Conservation (phyloP, 2,888 invertebrate genomes). For the Masnerella sp. region DNA sequence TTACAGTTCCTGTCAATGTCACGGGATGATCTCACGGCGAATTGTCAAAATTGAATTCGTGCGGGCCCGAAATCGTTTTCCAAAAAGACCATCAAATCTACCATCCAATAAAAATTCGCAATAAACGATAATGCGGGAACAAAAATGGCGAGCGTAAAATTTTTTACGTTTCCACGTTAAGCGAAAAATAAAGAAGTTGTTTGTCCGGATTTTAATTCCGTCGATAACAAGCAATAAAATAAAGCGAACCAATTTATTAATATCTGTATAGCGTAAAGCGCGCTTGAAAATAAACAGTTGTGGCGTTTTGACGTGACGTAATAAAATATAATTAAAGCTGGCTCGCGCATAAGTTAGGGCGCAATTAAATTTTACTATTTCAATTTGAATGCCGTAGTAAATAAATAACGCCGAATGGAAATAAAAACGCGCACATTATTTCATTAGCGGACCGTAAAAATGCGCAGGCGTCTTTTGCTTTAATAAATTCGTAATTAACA, state of each 20-base stretch:
- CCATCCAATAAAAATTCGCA: too few relatives aligned
- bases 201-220: not conserved
- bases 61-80: too few relatives aligned
- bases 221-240: slow-evolving; percentile 29
- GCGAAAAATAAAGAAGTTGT: not conserved
- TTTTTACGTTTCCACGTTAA: too few relatives aligned
- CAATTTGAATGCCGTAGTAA: slow-evolving; percentile 30
- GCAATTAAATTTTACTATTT: slow-evolving; percentile 53
- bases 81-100: too few relatives aligned
- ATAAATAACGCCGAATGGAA: slow-evolving; percentile 35
- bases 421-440: slow-evolving; percentile 43
- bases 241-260: slow-evolving; percentile 43
- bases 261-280: slow-evolving; percentile 17
- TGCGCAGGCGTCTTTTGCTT: slow-evolving; percentile 13
- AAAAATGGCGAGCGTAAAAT: too few relatives aligned
- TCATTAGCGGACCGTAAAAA: slow-evolving; percentile 39
- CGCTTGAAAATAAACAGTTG: slow-evolving; percentile 28
- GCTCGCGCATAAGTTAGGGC: slow-evolving; percentile 26
- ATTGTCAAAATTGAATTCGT: not conserved
- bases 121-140: not conserved
- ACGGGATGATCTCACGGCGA: too few relatives aligned
- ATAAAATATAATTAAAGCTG: slow-evolving; percentile 49
- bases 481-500: slow-evolving; percentile 36
- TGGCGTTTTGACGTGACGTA: slow-evolving; percentile 22
- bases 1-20: too few relatives aligned